Conservation (phyloP, 2,113 vertebrate genomes). For the Felis catus region DNA sequence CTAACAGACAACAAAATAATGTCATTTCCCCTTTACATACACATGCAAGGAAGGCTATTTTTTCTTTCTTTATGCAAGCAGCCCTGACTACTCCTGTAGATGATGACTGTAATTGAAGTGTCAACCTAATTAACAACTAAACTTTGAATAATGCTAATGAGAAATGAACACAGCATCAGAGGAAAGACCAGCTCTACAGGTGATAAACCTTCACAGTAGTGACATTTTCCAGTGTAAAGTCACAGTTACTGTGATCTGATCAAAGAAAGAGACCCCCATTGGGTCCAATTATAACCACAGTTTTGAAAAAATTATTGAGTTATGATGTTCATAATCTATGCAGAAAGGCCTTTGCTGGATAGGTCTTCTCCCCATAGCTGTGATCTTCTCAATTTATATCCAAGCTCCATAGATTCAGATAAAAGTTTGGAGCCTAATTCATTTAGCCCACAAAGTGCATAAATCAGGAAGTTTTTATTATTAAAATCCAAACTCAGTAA, state of each 20-base stretch:
- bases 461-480: constrained; percentile 83
- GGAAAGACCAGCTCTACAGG: constrained; percentile 97
- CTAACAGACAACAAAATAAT: constrained; percentile 4
- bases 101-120: constrained; percentile 90
- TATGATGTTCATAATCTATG: constrained; percentile 98
- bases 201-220: constrained; percentile 98
- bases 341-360: constrained; percentile 94
- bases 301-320: constrained; percentile 93
- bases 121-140: constrained; percentile 97
- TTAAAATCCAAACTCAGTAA: constrained; percentile 59
- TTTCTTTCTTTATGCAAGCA: constrained; percentile 85
- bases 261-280: constrained; percentile 97
- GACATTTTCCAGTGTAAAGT: constrained; percentile 99
- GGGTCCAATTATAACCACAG: constrained; percentile 99
- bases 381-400: constrained; percentile 98
- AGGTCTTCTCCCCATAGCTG: constrained; percentile 95
- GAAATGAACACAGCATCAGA: constrained; percentile 93
- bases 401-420: constrained; percentile 90
- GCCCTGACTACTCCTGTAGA: constrained; percentile 86
- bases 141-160: constrained; percentile 97
- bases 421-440: constrained; percentile 90
- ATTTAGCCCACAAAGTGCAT: constrained; percentile 89
- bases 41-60: constrained; percentile 70
- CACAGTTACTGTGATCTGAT: constrained; percentile 97
- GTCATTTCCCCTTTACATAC: constrained; percentile 5